phyloP scores from a whole-genome alignment of 2,888 invertebrate genomes.

The Caenorhabditis zanzibari region DNA sequence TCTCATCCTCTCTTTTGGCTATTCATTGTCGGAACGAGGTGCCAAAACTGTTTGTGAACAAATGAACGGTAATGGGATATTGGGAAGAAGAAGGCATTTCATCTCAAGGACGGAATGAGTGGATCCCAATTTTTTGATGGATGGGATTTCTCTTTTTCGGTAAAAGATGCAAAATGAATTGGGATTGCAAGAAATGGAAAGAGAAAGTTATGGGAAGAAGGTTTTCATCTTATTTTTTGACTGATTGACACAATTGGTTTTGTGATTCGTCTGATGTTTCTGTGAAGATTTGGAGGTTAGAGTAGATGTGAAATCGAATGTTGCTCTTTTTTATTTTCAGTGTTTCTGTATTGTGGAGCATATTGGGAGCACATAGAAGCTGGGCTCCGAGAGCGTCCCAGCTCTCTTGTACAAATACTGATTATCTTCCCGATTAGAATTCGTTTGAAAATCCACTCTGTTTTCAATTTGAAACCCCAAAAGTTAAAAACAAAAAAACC shows the following conservation, averaged over 20 bases:
- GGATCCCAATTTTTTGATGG: slow-evolving; percentile 41
- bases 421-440: too few relatives aligned
- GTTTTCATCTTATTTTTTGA: slow-evolving; percentile 17
- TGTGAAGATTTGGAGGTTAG: background rate
- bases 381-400: too few relatives aligned
- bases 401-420: too few relatives aligned
- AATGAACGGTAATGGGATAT: slow-evolving; percentile 30
- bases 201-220: slow-evolving; percentile 20
- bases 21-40: slow-evolving; percentile 26
- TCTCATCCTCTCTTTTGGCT: slow-evolving; percentile 3
- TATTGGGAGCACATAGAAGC: too few relatives aligned
- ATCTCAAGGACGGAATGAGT: slow-evolving; percentile 25
- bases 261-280: background rate
- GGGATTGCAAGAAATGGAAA: background rate
- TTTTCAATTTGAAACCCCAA: too few relatives aligned
- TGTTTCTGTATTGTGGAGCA: too few relatives aligned
- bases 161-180: background rate
- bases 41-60: slow-evolving; percentile 63
- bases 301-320: background rate
- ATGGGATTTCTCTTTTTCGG: slow-evolving; percentile 14
- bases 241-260: slow-evolving; percentile 12
- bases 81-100: background rate
- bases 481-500: too few relatives aligned
- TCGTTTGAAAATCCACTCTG: too few relatives aligned
- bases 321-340: too few relatives aligned